Evolutionary conservation across 2,797 vertebrate genomes (phyloP).

Genomic region (Siniperca undulata): DNA sequence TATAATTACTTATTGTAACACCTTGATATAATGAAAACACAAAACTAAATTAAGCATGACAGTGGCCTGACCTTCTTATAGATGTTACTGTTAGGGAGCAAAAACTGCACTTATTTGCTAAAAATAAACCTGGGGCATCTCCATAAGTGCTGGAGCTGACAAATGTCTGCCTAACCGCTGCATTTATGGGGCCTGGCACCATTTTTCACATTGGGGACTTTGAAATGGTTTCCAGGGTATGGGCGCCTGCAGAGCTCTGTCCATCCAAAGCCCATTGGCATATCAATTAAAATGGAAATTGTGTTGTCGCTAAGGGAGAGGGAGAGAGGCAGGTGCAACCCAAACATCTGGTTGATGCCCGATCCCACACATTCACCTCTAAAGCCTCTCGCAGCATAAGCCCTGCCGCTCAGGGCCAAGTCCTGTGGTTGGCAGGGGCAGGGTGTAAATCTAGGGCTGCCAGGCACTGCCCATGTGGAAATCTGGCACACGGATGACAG

Average conservation of each 20-base stretch:
- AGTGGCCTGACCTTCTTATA: constrained; percentile 31
- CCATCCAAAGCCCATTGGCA: constrained; percentile 71
- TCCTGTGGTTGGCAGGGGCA: constrained; percentile 71
- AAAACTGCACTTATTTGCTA: constrained; percentile 49
- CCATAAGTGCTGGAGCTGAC: constrained; percentile 54
- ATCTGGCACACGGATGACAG: constrained; percentile 75
- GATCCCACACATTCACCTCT: constrained; percentile 62
- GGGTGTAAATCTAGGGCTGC: constrained; percentile 66
- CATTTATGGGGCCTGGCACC: constrained; percentile 53
- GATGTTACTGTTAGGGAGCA: constrained; percentile 39
- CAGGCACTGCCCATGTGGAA: constrained; percentile 68
- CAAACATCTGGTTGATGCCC: constrained; percentile 80
- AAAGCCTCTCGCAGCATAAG: constrained; percentile 68
- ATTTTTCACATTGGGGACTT: constrained; percentile 61
- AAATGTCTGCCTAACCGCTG: constrained; percentile 55
- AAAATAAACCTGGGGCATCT: constrained; percentile 61
- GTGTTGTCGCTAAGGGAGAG: constrained; percentile 61
- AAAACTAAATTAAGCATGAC: constrained; percentile 30
- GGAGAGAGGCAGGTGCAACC: constrained; percentile 71
- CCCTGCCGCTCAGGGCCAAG: constrained; percentile 68
- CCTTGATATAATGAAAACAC: constrained; percentile 19
- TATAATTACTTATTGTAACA: neutral
- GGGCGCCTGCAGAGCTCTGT: constrained; percentile 54
- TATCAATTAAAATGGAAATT: constrained; percentile 83
- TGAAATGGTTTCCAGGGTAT: constrained; percentile 70